Conservation (phyloP, 2,113 vertebrate genomes). For the Cebidichthys violaceus region DNA sequence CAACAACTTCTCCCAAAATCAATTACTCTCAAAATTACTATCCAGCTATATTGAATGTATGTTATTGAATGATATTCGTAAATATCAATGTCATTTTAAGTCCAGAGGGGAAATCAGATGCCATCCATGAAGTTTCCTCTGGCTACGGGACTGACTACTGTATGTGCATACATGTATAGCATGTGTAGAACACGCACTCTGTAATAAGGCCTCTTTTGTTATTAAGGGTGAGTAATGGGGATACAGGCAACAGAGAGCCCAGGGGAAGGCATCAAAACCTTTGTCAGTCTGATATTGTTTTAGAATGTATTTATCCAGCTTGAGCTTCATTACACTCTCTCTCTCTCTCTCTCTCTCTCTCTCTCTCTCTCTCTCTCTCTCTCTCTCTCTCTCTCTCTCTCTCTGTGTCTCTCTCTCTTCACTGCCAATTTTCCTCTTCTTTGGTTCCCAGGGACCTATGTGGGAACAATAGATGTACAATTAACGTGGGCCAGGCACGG, state of each 20-base stretch:
- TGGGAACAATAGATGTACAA: constrained; percentile 83
- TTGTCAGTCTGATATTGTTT: constrained; percentile 75
- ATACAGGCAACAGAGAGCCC: constrained; percentile 27
- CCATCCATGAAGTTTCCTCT: neutral
- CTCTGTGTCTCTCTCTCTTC: constrained; percentile 24
- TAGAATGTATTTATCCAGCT: constrained; percentile 75
- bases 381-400: neutral
- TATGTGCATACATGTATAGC: neutral
- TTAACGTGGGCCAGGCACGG: constrained; percentile 78
- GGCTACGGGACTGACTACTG: neutral
- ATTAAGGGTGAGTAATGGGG: constrained; percentile 61
- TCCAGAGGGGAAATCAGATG: neutral
- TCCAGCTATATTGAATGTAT: neutral
- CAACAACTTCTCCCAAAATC: neutral
- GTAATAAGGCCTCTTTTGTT: constrained; percentile 58
- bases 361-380: constrained; percentile 4
- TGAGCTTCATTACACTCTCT: constrained; percentile 75
- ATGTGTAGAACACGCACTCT: constrained; percentile 5
- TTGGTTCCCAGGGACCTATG: constrained; percentile 70
- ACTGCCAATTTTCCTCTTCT: constrained; percentile 70
- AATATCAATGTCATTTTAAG: neutral
- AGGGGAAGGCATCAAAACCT: constrained; percentile 61
- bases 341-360: constrained; percentile 4
- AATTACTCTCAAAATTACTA: neutral
- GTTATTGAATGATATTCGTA: neutral